Evolutionary conservation across 2,797 vertebrate genomes (phyloP), one percentile per base, ranked within the genome.

Genomic region (Notolabrus celidotus): DNA sequence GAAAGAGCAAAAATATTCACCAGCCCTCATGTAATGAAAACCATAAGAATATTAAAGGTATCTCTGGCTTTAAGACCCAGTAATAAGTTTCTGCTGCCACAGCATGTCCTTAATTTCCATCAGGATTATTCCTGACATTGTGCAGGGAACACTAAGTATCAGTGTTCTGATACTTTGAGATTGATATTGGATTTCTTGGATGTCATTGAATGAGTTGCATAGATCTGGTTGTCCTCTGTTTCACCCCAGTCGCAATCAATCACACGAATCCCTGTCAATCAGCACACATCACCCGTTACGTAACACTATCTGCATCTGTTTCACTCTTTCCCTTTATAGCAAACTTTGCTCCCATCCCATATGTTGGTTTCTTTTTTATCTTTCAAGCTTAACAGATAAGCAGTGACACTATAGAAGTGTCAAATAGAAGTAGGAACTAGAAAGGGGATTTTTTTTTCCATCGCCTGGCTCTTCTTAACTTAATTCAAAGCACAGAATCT

Each of bases 91-190:
- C 67, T 42, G 36, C 27, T 53, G 54, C 43, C 39, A 39, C 69
- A 71, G 51, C 46, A 33, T 70, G 61, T 66, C 57, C 43, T 77
- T 77, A 19, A 79, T 83, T 86, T 71, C 39, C 49, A 67, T 64
- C 47, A 57, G 61, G 60, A 83, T 79, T 75, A 71, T 71, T 73
- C 61, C 10, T 69, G 77, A 74, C 71, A 65, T 68, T 82, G 52
- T 45, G 45, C 61, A 65, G 25, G 20, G 63, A 65, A 76, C 43
- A 23, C 25, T 47, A 25, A 47, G 46, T 47, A 47, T 47, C 46
- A 25, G 22, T 25, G 46, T 47, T 47, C 46, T 34, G 57, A 70
- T 63, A 64, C 54, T 38, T 49, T 47, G 41, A 79, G 70, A 75
- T 54, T 62, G 54, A 77, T 68, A 72, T 72, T 84, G 58, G 51